Base-by-base conservation (phyloP, 2,797 vertebrate genomes). In the Denticeps clupeoides region DNA sequence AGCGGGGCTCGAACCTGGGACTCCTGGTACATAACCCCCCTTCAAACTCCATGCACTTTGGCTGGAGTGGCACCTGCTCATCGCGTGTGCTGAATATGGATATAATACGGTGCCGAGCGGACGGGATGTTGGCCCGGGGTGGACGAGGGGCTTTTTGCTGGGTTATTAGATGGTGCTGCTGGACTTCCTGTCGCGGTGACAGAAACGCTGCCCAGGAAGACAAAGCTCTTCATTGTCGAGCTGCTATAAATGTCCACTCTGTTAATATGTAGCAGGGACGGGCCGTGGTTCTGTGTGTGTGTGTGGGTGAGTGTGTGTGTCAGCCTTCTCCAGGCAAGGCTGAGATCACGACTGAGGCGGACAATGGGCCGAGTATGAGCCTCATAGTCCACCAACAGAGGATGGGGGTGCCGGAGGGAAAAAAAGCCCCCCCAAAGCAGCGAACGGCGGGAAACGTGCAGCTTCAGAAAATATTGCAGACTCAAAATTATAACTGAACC, bases 181-280 rank as follows among this genome's bases (percentile, higher is more conserved):
- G 41, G 24, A 52, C 45, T 55, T 31, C 58, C 53, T 22, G 47
- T 42, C 67, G 58, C 33, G 74, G 76, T 67, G 66, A 63, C 64
- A 32, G 45, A 53, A 69, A 66, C 45, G 44, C 52, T 62, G 60
- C 59, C 24, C 45, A 58, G 42, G 50, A 38, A 54, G 55, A 84
- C 79, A 84, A 82, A 77, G 78, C 71, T 47, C 53, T 45, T 67
- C 67, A 75, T 85, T 85, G 83, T 85, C 62, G 67, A 60, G 33
- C 64, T 72, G 56, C 67, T 72, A 75, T 82, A 82, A 83, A 83
- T 80, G 80, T 82, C 71, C 62, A 74, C 79, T 78, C 75, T 84
- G 79, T 81, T 77, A 67, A 70, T 77, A 73, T 61, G 74, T 75
- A 68, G 72, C 73, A 73, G 64, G 60, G 71, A 69, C 64, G 71